Evolutionary conservation across 2,888 invertebrate genomes (phyloP).

Genomic region (Trachelus tabidus): DNA sequence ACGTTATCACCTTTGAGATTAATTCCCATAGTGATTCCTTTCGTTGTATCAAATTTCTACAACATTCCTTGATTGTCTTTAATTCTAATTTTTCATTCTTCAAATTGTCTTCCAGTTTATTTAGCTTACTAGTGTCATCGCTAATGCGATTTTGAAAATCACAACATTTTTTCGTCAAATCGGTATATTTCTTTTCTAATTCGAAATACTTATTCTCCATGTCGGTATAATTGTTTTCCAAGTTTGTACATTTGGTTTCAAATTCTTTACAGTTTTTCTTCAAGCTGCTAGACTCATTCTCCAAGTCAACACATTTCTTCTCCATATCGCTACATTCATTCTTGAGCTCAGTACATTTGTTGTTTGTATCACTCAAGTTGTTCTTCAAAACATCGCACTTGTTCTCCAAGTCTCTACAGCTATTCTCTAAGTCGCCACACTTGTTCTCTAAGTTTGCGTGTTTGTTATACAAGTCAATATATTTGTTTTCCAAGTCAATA

Average conservation of each 20-base stretch:
- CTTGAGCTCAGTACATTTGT: not conserved
- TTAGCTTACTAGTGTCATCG: constrained; percentile 23
- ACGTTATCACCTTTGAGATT: constrained; percentile 18
- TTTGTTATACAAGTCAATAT: too few species aligned
- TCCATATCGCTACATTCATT: not conserved
- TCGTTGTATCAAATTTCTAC: constrained; percentile 24
- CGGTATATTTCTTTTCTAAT: constrained; percentile 18
- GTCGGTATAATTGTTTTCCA: not conserved
- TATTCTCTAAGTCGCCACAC: not conserved
- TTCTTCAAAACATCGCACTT: not conserved
- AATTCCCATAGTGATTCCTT: constrained; percentile 25
- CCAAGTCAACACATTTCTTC: too few species aligned
- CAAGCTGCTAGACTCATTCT: constrained; percentile 8
- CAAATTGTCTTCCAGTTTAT: constrained; percentile 28
- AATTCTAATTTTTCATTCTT: constrained; percentile 26
- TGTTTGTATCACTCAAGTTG: not conserved
- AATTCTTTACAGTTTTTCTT: constrained; percentile 28
- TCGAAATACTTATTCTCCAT: constrained; percentile 9
- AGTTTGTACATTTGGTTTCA: constrained; percentile 13
- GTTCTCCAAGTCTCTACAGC: not conserved
- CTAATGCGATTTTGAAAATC: constrained; percentile 25
- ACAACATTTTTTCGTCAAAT: constrained; percentile 13
- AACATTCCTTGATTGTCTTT: constrained; percentile 9
- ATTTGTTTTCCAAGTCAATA: not conserved
- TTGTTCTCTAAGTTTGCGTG: not conserved